Percentiles rank a stretch among this genome's conserved stretches.
phyloP scores from a whole-genome alignment of 2,888 invertebrate genomes.

The Biston stratarius region DNA sequence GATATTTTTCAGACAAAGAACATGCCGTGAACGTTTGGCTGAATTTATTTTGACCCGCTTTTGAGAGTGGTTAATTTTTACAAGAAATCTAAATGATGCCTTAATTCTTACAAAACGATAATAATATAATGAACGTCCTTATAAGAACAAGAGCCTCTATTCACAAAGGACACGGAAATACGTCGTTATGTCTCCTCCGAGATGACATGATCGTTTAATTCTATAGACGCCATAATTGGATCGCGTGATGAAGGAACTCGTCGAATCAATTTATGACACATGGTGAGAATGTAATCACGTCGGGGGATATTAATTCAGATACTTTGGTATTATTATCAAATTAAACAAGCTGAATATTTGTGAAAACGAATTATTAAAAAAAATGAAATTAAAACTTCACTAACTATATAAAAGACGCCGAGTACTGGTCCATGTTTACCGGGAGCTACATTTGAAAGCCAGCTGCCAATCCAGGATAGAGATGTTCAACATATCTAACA shows the following conservation, averaged over 20 bases:
- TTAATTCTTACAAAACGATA: background rate
- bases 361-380: too few relatives aligned
- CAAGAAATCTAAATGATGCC: constrained; percentile 14
- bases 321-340: background rate
- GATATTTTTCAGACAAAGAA: constrained; percentile 48
- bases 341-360: too few relatives aligned
- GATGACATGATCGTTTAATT: constrained; percentile 65
- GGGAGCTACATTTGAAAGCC: too few relatives aligned
- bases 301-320: background rate
- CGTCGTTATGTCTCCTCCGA: constrained; percentile 62
- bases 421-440: too few relatives aligned
- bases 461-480: too few relatives aligned
- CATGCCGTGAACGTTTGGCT: constrained; percentile 36
- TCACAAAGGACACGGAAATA: constrained; percentile 39
- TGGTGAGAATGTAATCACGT: constrained; percentile 14
- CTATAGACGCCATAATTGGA: constrained; percentile 60
- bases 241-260: constrained; percentile 54
- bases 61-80: constrained; percentile 11
- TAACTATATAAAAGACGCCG: too few relatives aligned
- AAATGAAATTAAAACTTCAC: too few relatives aligned
- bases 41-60: constrained; percentile 18
- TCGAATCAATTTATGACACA: constrained; percentile 48
- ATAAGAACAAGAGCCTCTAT: constrained; percentile 14
- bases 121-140: constrained; percentile 8
- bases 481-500: too few relatives aligned